Conservation (phyloP, 2,888 invertebrate genomes). For the Dasysyrphus tricinctus region DNA sequence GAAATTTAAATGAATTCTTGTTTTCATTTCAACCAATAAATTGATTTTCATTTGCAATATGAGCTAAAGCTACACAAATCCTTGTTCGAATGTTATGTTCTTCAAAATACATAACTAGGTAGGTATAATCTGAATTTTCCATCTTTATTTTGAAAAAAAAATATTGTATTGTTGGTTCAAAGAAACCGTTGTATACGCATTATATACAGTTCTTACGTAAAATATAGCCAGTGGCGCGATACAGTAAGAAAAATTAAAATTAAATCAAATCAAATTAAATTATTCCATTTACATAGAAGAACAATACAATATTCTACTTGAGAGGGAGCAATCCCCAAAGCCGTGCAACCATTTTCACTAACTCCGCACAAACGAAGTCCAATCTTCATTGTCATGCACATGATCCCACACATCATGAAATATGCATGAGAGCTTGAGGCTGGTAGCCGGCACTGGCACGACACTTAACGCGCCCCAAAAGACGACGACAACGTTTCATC, state of each 20-base stretch:
- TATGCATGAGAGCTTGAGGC: conserved; percentile 73
- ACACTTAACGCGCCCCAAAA: conserved; percentile 61
- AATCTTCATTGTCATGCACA: conserved; percentile 58
- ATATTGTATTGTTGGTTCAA: neutral
- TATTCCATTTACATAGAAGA: conserved; percentile 47
- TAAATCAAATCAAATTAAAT: conserved; percentile 69
- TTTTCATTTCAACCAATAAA: conserved; percentile 61
- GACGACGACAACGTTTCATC: conserved; percentile 7
- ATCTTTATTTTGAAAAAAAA: neutral
- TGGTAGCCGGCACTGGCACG: conserved; percentile 46
- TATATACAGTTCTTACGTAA: conserved; percentile 7
- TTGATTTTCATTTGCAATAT: conserved; percentile 72
- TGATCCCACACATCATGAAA: conserved; percentile 73
- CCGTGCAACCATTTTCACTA: conserved; percentile 65
- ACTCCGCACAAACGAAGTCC: conserved; percentile 13
- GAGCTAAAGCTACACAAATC: conserved; percentile 27
- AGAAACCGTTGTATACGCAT: conserved; percentile 28
- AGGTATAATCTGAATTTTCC: conserved; percentile 4
- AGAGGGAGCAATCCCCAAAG: conserved; percentile 54
- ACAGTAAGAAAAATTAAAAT: conserved; percentile 63
- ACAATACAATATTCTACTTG: conserved; percentile 26
- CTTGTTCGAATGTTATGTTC: conserved; percentile 7
- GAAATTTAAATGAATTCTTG: conserved; percentile 61
- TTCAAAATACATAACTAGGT: conserved; percentile 1
- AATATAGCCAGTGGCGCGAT: neutral